Percentiles rank a stretch among this genome's conserved stretches.
phyloP scores from a whole-genome alignment of 2,113 vertebrate genomes.

The Seriola quinqueradiata region DNA sequence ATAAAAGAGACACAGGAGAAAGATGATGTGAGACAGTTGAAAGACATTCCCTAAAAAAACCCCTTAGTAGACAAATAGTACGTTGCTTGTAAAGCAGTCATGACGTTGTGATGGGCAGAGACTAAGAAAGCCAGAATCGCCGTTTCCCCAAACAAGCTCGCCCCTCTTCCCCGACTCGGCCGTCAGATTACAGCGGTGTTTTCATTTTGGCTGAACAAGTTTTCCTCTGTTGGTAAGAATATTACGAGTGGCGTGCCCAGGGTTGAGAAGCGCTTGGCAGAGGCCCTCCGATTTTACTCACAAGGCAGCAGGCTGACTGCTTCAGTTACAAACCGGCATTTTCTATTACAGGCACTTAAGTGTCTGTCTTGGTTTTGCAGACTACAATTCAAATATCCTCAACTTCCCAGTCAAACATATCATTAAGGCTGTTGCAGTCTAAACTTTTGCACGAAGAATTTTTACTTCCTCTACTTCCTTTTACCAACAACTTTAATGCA shows the following conservation, averaged over 20 bases:
- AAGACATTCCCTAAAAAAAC: not conserved
- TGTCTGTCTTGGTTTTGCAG: constrained; percentile 35
- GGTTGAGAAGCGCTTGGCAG: constrained; percentile 41
- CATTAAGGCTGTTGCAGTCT: constrained; percentile 33
- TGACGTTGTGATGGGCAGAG: constrained; percentile 2
- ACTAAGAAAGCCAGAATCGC: constrained; percentile 21
- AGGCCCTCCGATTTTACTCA: constrained; percentile 6
- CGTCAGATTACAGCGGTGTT: constrained; percentile 53
- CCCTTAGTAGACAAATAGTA: not conserved
- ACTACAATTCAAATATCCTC: constrained; percentile 49
- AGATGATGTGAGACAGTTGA: not conserved
- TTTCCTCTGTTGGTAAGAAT: constrained; percentile 17
- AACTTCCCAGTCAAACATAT: constrained; percentile 33
- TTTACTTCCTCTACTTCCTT: not conserved
- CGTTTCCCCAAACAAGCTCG: constrained; percentile 9
- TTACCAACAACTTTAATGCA: not conserved
- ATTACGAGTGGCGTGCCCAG: not conserved
- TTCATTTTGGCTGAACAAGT: constrained; percentile 19
- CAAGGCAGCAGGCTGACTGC: constrained; percentile 25
- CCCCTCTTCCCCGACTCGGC: constrained; percentile 1
- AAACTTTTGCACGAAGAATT: constrained; percentile 16
- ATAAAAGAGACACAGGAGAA: not conserved
- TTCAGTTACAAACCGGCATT: constrained; percentile 53
- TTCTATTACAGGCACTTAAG: constrained; percentile 50
- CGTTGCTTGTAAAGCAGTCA: constrained; percentile 37